Evolutionary conservation across 1,140 invertebrate species (phyloP), one percentile per base, ranked within the genome.

Genomic region (Calephelis nemesis): DNA sequence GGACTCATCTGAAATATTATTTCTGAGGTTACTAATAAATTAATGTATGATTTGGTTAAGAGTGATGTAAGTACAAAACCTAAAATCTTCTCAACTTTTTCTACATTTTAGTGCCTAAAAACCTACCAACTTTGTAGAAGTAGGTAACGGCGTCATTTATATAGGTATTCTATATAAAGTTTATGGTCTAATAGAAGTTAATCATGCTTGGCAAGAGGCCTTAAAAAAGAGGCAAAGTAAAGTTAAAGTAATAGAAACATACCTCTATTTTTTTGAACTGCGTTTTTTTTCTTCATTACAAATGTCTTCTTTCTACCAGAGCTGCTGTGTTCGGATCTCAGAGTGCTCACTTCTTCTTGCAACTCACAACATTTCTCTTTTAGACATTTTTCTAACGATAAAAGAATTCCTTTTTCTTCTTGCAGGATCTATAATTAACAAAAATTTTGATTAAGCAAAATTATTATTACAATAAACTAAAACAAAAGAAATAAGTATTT

Each of bases 351-450:
- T 81, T 93, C 92, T 69, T 93, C 91, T 85, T 96, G 94, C 4
- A 96, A 85, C 75, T 95, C 95, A 64, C 93, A 94, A 78, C 95
- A 96, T 68, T 95, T 93, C 70, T 95, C 95, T 76, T 96, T 95
- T 19, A 97, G 88, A 77, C 96, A 96, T 77, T 96, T 94, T 80
- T 97, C 96, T 77, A 97, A 93, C 1, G 95, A 95, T 47, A 95
- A 92, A 45, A 96, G 84, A 70, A 96, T 94, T 11, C 95, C 93
- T 83, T 96, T 96, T 84, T 96, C 96, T 87, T 96, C 95, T 92
- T 96, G 95, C 42, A 96, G 84, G 79, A 96, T 96, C 94, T 96
- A 82, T 4, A 58, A 58, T 39, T 30, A 1, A 54, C 3, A 5
- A 19, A 47, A 11, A 63, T 63, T 3, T 7, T 7, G 42, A 4